Base-by-base conservation (phyloP, 2,888 invertebrate species). In the Lasius fuliginosus region DNA sequence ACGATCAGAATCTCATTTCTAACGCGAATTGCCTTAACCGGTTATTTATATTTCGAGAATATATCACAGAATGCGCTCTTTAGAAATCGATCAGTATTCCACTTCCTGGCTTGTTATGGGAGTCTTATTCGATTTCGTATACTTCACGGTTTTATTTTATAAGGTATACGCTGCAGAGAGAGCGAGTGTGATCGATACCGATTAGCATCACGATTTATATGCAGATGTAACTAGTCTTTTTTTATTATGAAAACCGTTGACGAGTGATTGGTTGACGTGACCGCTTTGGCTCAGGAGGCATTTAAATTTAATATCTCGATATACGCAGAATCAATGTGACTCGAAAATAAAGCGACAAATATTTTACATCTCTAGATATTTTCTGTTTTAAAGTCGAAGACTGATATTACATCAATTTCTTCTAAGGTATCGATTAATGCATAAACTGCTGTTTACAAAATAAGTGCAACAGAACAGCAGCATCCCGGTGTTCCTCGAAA, bases 31-130 rank as follows among this genome's bases (percentile, higher is more conserved):
- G 36, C 79, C 79, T 77, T 62, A 53, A 83, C 46, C 23, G 83
- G 79, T 69, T 69, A 83, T 62, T 68, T 85, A 85, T 86, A 88
- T 88, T 88, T 89, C 82, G 77, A 65, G 86, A 71, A 84, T 85
- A 84, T 85, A 84, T 82, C 83, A 81, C 74, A 81, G 60, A 85
- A 84, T 85, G 46, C 1, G 40, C 46, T 58, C 85, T 83, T 88
- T 88, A 85, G 87, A 85, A 82, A 18, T 64, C 82, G 82, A 87
- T 83, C 85, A 83, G 84, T 85, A 89, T 89, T 89, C 87, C 87
- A 87, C 76, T 85, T 83, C 82, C 83, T 86, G 71, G 62, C 56
- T 81, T 36, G 67, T 60, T 77, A 83, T 62, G 73, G 71, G 23
- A 60, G 82, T 85, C 79, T 75, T 67, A 85, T 88, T 86, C 85